Evolutionary conservation across 2,113 vertebrate genomes (phyloP).

Genomic region (Natator depressus): DNA sequence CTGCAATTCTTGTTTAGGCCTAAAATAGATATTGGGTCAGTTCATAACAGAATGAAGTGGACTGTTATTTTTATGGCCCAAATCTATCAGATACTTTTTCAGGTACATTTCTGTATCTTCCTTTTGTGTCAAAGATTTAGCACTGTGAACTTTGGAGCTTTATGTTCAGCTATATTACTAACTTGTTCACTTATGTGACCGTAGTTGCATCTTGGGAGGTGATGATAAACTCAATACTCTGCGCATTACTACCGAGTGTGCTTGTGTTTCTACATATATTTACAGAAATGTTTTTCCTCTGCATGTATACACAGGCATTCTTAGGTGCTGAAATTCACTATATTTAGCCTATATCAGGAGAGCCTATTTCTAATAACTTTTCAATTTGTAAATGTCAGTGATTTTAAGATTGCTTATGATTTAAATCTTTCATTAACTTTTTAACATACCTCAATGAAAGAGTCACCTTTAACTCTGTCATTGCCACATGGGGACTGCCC

Average conservation of each 20-base stretch:
- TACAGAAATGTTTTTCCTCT: neutral
- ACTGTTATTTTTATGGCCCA: slow-evolving; percentile 27
- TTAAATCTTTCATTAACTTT: neutral
- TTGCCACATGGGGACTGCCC: neutral
- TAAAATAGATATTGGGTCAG: neutral
- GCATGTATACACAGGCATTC: neutral
- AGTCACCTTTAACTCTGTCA: neutral
- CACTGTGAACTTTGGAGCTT: neutral
- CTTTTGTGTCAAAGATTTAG: slow-evolving; percentile 39
- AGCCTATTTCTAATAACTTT: neutral
- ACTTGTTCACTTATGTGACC: neutral
- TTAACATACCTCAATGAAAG: neutral
- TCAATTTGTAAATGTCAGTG: neutral
- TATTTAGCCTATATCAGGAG: neutral
- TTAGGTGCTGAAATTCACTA: neutral
- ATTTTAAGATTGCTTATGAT: neutral
- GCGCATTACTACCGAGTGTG: neutral
- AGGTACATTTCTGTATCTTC: slow-evolving; percentile 45
- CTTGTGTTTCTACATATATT: neutral
- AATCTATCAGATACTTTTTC: slow-evolving; percentile 17
- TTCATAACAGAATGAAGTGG: slow-evolving; percentile 20
- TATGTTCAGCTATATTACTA: neutral
- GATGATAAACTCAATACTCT: neutral
- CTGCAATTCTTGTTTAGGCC: neutral
- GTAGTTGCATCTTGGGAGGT: neutral